phyloP scores from a whole-genome alignment of 92 coral and sea anemone genomes.

The Epizoanthus illoricatus region DNA sequence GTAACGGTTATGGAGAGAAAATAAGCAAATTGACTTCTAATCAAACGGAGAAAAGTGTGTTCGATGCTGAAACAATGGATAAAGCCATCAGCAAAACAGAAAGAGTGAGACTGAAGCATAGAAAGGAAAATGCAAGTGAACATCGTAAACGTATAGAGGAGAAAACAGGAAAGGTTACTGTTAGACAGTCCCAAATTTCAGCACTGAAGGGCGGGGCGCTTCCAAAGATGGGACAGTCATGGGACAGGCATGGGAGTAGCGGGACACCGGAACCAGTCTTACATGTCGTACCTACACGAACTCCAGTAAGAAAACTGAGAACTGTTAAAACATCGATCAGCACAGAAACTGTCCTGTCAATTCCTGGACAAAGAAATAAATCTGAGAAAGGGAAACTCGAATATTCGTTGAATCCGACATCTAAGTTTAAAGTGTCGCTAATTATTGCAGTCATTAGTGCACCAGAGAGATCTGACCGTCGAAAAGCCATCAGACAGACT shows the following conservation, averaged over 20 bases:
- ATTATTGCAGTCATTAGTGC: constrained; percentile 30
- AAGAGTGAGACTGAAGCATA: not conserved
- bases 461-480: constrained; percentile 23
- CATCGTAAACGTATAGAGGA: not conserved
- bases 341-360: not conserved
- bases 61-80: not conserved
- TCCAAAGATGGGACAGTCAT: not conserved
- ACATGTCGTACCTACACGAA: not conserved
- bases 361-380: not conserved
- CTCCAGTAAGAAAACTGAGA: not conserved
- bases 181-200: not conserved
- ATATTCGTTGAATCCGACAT: too few relatives aligned
- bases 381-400: not conserved
- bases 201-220: not conserved
- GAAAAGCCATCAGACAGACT: constrained; percentile 21
- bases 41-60: not conserved
- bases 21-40: not conserved
- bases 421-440: not conserved
- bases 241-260: too few relatives aligned
- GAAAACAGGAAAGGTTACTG: not conserved
- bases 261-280: not conserved
- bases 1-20: too few relatives aligned
- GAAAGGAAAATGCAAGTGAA: not conserved
- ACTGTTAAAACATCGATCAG: too few relatives aligned
- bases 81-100: not conserved